A percentile compares a stretch with the other conserved stretches of the same genome.
These are phyloP conservation scores for Morone chrysops DNA, from an alignment of 2,113 vertebrate genomes.

Conservation along the genomic window DNA sequence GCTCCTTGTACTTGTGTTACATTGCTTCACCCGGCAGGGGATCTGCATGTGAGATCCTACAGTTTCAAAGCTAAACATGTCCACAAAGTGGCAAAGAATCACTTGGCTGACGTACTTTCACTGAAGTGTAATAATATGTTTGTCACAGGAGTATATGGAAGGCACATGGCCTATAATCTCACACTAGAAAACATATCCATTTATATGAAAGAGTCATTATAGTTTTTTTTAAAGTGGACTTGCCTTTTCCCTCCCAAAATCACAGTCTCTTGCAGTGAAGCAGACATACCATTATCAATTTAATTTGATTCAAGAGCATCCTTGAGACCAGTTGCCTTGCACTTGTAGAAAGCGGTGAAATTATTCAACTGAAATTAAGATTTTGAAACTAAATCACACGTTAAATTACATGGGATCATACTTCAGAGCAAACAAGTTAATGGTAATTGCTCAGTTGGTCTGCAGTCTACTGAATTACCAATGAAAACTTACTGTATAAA, in stretches of 20 bases:
- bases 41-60: conserved; percentile 11
- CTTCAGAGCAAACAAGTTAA: conserved; percentile 22
- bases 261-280: background rate
- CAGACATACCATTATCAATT: background rate
- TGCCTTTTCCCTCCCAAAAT: background rate
- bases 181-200: background rate
- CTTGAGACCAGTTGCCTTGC: background rate
- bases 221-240: background rate
- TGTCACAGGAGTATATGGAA: background rate
- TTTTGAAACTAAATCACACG: background rate
- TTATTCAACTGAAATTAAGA: background rate
- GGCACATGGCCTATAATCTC: background rate
- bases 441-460: conserved; percentile 26
- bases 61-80: conserved; percentile 12
- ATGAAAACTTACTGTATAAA: conserved; percentile 24
- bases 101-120: background rate
- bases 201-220: background rate
- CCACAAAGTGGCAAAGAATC: background rate
- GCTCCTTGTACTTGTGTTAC: background rate
- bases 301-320: background rate
- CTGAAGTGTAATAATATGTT: background rate
- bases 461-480: conserved; percentile 27
- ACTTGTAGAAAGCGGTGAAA: background rate
- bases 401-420: background rate
- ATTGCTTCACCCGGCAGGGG: background rate